These are phyloP conservation scores for Nomada flava DNA, from an alignment of 2,888 invertebrate species.

Conservation along the genomic window DNA sequence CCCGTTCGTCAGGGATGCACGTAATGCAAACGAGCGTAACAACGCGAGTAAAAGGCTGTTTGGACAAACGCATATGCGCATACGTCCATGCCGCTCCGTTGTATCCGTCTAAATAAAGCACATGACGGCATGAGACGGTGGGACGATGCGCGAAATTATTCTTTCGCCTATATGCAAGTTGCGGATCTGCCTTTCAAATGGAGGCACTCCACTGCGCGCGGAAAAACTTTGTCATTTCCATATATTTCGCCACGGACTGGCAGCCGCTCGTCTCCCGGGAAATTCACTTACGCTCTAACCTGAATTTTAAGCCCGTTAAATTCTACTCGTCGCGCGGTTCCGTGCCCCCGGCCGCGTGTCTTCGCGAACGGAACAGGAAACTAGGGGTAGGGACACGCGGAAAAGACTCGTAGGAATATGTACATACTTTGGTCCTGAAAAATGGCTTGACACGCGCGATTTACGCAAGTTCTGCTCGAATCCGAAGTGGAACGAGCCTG, in stretches of 20 bases:
- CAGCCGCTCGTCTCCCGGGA: conserved; percentile 55
- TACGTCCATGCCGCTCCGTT: not conserved
- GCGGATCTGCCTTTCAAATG: conserved; percentile 73
- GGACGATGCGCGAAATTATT: conserved; percentile 66
- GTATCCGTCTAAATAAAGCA: conserved; percentile 43
- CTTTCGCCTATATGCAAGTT: conserved; percentile 62
- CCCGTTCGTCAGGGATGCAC: not conserved
- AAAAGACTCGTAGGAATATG: not conserved
- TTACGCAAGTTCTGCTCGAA: not conserved
- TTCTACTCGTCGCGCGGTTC: conserved; percentile 38
- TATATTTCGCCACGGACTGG: conserved; percentile 60
- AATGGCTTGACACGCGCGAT: not conserved
- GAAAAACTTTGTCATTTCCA: conserved; percentile 71
- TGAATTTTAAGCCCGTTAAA: conserved; percentile 65
- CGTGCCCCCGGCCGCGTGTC: not conserved
- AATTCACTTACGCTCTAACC: conserved; percentile 66
- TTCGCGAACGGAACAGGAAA: conserved; percentile 4
- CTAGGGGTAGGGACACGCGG: no score
- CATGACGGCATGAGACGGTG: conserved; percentile 9
- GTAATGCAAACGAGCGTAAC: conserved; percentile 6
- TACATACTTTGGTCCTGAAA: not conserved
- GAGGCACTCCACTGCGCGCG: conserved; percentile 45
- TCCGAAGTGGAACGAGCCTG: not conserved
- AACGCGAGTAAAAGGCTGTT: conserved; percentile 31
- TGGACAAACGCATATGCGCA: not conserved